phyloP scores from a whole-genome alignment of 2,797 vertebrate genomes.

The Phrynocephalus vlangalii region DNA sequence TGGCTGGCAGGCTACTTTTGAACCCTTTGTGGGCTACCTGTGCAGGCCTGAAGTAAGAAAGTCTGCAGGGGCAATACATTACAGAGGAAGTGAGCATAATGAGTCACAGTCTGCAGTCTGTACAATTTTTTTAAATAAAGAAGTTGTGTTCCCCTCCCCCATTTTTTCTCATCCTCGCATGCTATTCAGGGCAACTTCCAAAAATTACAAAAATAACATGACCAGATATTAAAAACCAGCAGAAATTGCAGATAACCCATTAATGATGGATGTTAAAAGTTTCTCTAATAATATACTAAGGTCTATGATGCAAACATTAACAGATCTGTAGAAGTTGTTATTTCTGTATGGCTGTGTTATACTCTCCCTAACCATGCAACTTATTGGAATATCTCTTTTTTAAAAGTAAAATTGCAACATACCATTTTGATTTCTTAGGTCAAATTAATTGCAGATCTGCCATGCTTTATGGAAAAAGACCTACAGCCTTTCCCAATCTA shows the following conservation, averaged over 20 bases:
- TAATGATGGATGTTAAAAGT: not conserved
- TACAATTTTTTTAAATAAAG: no score
- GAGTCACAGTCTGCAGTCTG: no score
- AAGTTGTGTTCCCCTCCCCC: no score
- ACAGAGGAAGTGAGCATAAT: no score
- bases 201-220: not conserved
- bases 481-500: not conserved
- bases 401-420: not conserved
- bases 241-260: not conserved
- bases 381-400: not conserved
- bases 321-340: not conserved
- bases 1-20: no score
- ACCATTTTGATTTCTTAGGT: not conserved
- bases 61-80: no score
- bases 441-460: constrained; percentile 4
- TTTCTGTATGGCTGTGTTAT: not conserved
- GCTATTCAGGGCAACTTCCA: no score
- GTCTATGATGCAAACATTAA: not conserved
- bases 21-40: no score
- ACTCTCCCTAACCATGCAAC: not conserved
- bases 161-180: no score
- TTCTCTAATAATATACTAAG: not conserved
- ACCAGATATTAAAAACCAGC: not conserved
- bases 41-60: no score
- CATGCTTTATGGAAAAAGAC: constrained; percentile 5